These are phyloP conservation scores for Oceanodroma leucorhoa DNA, from an alignment of 2,797 vertebrate genomes.

Conservation along the genomic window DNA sequence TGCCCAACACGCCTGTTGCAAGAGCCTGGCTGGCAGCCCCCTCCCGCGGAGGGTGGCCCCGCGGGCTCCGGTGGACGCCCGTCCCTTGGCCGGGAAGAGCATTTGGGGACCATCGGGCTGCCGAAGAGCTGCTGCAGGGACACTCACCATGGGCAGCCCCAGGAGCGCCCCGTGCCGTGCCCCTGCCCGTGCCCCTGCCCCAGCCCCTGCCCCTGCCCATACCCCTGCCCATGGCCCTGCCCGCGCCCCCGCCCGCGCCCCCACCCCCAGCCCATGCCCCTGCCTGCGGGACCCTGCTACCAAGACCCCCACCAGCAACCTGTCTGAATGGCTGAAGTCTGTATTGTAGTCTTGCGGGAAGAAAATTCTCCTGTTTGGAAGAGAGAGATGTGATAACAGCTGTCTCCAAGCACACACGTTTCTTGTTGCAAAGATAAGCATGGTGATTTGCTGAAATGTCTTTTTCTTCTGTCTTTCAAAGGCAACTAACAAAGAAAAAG, in stretches of 20 bases:
- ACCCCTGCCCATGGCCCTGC: too few species aligned
- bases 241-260: too few species aligned
- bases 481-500: background rate
- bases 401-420: background rate
- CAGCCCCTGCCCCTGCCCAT: background rate
- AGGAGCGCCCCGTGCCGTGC: accelerated
- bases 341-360: accelerated
- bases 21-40: background rate
- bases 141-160: background rate
- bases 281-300: background rate
- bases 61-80: background rate
- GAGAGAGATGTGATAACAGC: background rate
- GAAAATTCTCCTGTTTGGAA: accelerated
- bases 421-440: background rate
- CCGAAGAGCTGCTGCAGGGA: background rate
- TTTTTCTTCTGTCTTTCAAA: background rate
- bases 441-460: background rate
- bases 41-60: too few species aligned
- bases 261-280: too few species aligned
- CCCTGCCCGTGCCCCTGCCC: background rate
- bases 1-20: accelerated
- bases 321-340: accelerated
- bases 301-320: accelerated
- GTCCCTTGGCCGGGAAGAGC: accelerated
- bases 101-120: accelerated